phyloP scores from a whole-genome alignment of 2,113 vertebrate species.

The Melanostigma gelatinosum region DNA sequence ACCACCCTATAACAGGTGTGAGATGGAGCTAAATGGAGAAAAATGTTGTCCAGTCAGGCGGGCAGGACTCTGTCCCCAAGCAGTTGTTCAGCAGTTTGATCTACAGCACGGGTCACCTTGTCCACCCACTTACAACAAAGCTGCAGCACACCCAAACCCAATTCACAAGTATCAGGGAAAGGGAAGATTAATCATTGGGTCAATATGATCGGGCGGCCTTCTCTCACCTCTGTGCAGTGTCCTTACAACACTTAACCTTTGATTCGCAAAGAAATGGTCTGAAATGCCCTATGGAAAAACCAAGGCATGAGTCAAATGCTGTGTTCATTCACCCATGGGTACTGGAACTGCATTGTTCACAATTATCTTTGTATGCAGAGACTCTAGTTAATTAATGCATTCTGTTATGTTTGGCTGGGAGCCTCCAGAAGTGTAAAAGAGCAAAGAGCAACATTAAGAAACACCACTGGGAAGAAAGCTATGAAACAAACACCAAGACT shows the following conservation, averaged over 20 bases:
- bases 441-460: conserved; percentile 47
- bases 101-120: conserved; percentile 77
- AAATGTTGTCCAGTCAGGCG: conserved; percentile 77
- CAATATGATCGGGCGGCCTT: conserved; percentile 58
- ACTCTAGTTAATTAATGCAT: conserved; percentile 62
- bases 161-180: conserved; percentile 62
- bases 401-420: conserved; percentile 54
- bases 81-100: conserved; percentile 77
- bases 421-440: conserved; percentile 50
- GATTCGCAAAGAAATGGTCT: conserved; percentile 11
- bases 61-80: conserved; percentile 72
- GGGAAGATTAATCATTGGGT: conserved; percentile 65
- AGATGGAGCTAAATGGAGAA: conserved; percentile 79
- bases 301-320: conserved; percentile 27
- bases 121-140: conserved; percentile 62
- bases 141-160: conserved; percentile 56
- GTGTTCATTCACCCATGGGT: conserved; percentile 43
- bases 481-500: conserved; percentile 44
- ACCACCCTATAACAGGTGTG: conserved; percentile 76
- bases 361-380: conserved; percentile 67
- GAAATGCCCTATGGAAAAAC: conserved; percentile 20
- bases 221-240: conserved; percentile 52
- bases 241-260: conserved; percentile 69
- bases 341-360: conserved; percentile 46
- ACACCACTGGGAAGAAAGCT: conserved; percentile 33